A percentile compares a stretch with the other conserved stretches of the same genome.
These are phyloP conservation scores for Colossoma macropomum DNA, from an alignment of 2,113 vertebrate genomes.

Conservation along the genomic window DNA sequence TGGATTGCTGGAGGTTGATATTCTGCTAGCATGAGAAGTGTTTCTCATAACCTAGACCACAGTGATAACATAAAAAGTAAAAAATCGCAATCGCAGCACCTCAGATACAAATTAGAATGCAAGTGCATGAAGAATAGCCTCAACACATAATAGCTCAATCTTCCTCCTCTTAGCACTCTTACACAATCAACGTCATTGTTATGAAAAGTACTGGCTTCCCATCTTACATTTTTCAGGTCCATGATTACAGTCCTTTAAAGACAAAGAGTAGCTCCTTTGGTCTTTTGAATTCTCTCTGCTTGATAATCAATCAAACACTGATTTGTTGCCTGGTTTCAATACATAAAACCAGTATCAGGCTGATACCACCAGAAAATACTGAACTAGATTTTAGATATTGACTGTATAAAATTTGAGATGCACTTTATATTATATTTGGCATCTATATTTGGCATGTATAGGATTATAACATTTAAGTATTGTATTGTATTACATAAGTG, in stretches of 20 bases:
- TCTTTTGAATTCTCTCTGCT: neutral
- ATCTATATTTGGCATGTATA: too few relatives aligned
- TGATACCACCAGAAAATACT: neutral
- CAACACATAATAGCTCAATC: constrained; percentile 8
- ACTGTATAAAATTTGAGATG: too few relatives aligned
- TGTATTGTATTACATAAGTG: too few relatives aligned
- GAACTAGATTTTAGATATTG: too few relatives aligned
- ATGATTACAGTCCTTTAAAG: neutral
- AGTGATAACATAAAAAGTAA: constrained; percentile 56
- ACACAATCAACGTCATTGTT: neutral
- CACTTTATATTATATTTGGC: too few relatives aligned
- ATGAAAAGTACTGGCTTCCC: neutral
- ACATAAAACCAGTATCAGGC: neutral
- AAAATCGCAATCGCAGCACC: neutral
- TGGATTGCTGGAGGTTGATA: constrained; percentile 76
- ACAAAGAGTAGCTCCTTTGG: neutral
- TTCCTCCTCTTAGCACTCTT: neutral
- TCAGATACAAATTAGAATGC: neutral
- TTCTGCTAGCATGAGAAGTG: constrained; percentile 80
- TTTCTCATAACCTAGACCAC: constrained; percentile 84
- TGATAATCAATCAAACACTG: neutral
- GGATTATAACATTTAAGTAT: too few relatives aligned
- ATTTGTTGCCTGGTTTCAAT: neutral
- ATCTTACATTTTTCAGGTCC: neutral
- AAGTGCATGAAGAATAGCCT: neutral